Evolutionary conservation across 2,888 invertebrate species (phyloP), one percentile per base, ranked within the genome.

Genomic region (Oscheius myriophilus): DNA sequence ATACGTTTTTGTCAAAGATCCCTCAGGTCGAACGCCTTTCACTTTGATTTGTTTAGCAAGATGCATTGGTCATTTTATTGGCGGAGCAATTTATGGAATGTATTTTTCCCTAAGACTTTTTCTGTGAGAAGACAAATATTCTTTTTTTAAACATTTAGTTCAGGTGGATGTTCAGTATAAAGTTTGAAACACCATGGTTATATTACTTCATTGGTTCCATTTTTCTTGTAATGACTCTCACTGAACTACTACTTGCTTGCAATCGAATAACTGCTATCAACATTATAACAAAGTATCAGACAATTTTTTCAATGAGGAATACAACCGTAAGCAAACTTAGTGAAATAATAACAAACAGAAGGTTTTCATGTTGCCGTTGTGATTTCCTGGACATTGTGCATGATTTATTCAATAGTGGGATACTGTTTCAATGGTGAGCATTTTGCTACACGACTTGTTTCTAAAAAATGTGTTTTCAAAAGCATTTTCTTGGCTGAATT

Each of bases 211-310:
- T 25, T 45, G 26, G 25, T 25, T 43, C 45, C 23, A 25, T 14
- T 45, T 59, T 43, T 43, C 45, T 59, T 45, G 59, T 46, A 25
- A 43, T 59, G 25, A 46, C 59, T 43, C 59, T 46, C 12, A 21
- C 25, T 2, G 59, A 59, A 46, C 26, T 59, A n/a, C 21, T 59
- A 6, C 26, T 59, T 3, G 59, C 45, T 23, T 45, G 43, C 45
- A 59, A 59, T 16, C 1, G 59, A 45, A 45, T 59, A 25, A 14
- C 43, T 2, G 59, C 59, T 3, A 59, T 59, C 2, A 43, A 59
- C 25, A 23, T 46, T 2, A 43, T 46, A 23, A 3, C 45, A 23
- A 9, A 25, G 1, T 59, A 59, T 26, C 43, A 42, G 45, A 12
- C 14, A 14, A 59, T 59, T n/a, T 59, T 59, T 26, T 59, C 59